Conservation (phyloP, 2,888 invertebrate genomes). For the Tinea semifulvella region DNA sequence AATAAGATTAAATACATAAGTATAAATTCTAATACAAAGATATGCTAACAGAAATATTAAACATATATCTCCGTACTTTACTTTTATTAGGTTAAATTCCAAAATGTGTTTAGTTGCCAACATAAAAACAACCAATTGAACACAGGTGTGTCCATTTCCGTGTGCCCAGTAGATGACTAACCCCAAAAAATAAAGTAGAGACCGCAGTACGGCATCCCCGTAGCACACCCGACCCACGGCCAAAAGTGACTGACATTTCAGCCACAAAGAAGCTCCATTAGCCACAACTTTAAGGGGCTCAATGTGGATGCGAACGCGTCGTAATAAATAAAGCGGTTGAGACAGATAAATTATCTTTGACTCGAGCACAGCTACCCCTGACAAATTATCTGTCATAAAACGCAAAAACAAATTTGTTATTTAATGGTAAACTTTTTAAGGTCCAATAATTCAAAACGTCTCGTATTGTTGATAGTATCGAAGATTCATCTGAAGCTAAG, state of each 20-base stretch:
- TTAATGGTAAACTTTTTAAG: slow-evolving; percentile 52
- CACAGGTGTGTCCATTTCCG: too few relatives aligned
- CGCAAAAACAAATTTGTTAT: slow-evolving; percentile 59
- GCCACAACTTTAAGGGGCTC: slow-evolving; percentile 58
- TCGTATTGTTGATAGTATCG: slow-evolving; percentile 9
- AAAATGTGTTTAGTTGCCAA: too few relatives aligned
- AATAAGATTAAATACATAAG: too few relatives aligned
- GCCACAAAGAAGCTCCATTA: slow-evolving; percentile 57
- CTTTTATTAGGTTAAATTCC: too few relatives aligned
- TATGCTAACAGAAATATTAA: too few relatives aligned
- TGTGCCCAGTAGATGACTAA: too few relatives aligned
- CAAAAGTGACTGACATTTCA: slow-evolving; percentile 44
- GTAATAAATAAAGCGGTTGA: slow-evolving; percentile 63
- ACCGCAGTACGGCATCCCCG: neutral
- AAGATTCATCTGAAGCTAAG: too few relatives aligned
- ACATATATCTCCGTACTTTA: too few relatives aligned
- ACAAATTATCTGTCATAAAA: slow-evolving; percentile 64
- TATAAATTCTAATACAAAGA: too few relatives aligned
- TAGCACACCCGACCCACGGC: slow-evolving; percentile 13
- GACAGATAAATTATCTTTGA: slow-evolving; percentile 66
- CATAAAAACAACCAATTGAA: too few relatives aligned
- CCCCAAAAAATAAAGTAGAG: slow-evolving; percentile 37
- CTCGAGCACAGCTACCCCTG: slow-evolving; percentile 55
- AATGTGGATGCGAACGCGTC: slow-evolving; percentile 55
- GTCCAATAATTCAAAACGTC: slow-evolving; percentile 13